Conservation (phyloP, 2,797 vertebrate species). For the Sparidentex hasta region DNA sequence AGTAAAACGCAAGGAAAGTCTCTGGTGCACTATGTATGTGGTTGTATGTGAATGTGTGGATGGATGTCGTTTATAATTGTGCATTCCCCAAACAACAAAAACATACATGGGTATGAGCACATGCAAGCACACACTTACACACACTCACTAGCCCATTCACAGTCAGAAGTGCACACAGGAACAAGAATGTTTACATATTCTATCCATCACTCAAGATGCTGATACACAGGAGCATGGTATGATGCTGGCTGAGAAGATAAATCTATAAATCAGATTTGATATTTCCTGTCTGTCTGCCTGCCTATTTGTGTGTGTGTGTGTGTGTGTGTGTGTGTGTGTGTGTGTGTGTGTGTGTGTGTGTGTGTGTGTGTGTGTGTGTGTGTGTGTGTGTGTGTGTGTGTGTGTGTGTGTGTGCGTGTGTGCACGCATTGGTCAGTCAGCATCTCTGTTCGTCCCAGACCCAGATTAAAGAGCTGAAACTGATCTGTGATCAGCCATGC, state of each 20-base stretch:
- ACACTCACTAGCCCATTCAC: slow-evolving; percentile 4
- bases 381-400: slow-evolving; percentile 9
- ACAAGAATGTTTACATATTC: slow-evolving; percentile 33
- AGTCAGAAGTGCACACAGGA: not conserved
- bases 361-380: slow-evolving; percentile 14
- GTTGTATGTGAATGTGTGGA: not conserved
- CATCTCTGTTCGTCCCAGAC: slow-evolving; percentile 57
- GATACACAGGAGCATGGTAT: slow-evolving; percentile 36
- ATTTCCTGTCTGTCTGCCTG: slow-evolving; percentile 49
- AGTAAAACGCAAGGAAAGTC: slow-evolving; percentile 46
- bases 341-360: slow-evolving; percentile 21
- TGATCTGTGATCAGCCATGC: slow-evolving; percentile 72
- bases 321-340: slow-evolving; percentile 16
- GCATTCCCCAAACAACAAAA: not conserved
- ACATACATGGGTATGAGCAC: not conserved
- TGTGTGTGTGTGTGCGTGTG: slow-evolving; percentile 16
- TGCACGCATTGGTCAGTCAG: slow-evolving; percentile 43
- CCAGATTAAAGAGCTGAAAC: slow-evolving; percentile 75
- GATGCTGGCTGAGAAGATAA: slow-evolving; percentile 53
- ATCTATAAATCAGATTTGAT: slow-evolving; percentile 73
- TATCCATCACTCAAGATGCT: slow-evolving; percentile 34
- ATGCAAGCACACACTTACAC: not conserved
- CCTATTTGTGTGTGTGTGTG: slow-evolving; percentile 12
- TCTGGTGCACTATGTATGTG: slow-evolving; percentile 13
- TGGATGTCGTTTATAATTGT: not conserved